Evolutionary conservation across 2,113 vertebrate genomes (phyloP), one percentile per base, ranked within the genome.

Genomic region (Indicator indicator): DNA sequence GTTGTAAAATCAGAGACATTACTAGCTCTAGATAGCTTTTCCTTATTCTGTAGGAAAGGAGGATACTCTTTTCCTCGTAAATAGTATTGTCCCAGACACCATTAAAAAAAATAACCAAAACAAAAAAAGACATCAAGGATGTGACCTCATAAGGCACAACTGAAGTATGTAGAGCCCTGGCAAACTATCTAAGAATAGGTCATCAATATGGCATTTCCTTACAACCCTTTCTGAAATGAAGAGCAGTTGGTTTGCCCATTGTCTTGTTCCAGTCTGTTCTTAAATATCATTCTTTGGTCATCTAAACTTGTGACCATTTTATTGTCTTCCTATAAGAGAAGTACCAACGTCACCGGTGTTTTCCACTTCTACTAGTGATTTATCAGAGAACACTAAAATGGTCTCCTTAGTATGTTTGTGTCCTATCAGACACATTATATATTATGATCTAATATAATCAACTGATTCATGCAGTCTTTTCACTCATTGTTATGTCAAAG

Each of bases 171-270:
- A 80, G 86, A 91, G 46, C 40, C n/a, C 70, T 82, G 88, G 83
- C 80, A 90, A 90, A n/a, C 80, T 73, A 1, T 82, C 58, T 86
- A 92, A 55, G 56, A 81, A 9, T 48, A 92, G 54, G 52, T 88
- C 80, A 80, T 68, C 83, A 44, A 17, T 44, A 32, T 75, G 86
- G 90, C 77, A 95, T 96, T 96, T 95, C 94, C 92, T 95, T 86
- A 30, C 18, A 68, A 12, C 24, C 17, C 63, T 78, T 74, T 78
- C 54, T 68, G 23, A 3, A 2, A 60, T n/a, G 56, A 83, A 36
- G 68, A 78, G 26, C 54, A 75, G 48, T 62, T 55, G 1, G 1
- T 86, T 80, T 88, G 74, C 54, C 21, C 33, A 40, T 86, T 93
- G 52, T 33, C 42, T 83, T 54, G 33, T 30, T 65, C 54, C 7